Evolutionary conservation across 2,797 vertebrate genomes (phyloP).

Genomic region (Hippocampus kuda): DNA sequence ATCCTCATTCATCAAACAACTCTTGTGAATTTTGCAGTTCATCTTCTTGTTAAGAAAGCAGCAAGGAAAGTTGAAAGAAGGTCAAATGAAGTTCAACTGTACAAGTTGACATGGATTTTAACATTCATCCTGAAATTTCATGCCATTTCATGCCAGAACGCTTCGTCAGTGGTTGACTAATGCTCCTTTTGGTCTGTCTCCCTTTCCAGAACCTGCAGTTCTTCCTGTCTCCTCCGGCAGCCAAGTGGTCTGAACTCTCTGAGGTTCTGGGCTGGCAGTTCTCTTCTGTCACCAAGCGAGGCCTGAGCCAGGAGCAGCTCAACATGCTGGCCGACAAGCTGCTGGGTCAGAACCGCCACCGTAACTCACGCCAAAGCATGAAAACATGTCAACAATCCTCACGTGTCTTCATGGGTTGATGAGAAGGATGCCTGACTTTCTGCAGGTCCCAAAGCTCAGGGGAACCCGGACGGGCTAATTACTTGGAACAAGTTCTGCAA

Average conservation of each 20-base stretch:
- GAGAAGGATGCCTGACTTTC: conserved; percentile 13
- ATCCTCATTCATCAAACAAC: too few relatives aligned
- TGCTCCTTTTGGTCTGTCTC: not conserved
- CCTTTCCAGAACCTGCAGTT: conserved; percentile 81
- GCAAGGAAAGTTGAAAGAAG: not conserved
- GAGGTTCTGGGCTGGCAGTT: conserved; percentile 98
- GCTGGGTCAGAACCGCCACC: conserved; percentile 60
- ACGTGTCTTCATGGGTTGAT: not conserved
- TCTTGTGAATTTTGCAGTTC: too few relatives aligned
- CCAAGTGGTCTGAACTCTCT: conserved; percentile 80
- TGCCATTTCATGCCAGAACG: not conserved
- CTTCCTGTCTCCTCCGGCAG: conserved; percentile 80
- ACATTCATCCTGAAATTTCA: not conserved
- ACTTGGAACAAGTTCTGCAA: conserved; percentile 94
- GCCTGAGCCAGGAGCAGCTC: conserved; percentile 85
- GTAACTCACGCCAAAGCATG: not conserved
- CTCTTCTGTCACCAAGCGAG: conserved; percentile 89
- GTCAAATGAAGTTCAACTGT: not conserved
- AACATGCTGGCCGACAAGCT: conserved; percentile 93
- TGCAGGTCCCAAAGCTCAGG: conserved; percentile 48
- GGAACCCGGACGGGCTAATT: conserved; percentile 76
- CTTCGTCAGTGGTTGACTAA: not conserved
- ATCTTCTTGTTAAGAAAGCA: too few relatives aligned
- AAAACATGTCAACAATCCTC: not conserved
- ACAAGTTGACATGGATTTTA: not conserved